phyloP scores from a whole-genome alignment of 2,888 invertebrate species.

The Sussaba pulchella region DNA sequence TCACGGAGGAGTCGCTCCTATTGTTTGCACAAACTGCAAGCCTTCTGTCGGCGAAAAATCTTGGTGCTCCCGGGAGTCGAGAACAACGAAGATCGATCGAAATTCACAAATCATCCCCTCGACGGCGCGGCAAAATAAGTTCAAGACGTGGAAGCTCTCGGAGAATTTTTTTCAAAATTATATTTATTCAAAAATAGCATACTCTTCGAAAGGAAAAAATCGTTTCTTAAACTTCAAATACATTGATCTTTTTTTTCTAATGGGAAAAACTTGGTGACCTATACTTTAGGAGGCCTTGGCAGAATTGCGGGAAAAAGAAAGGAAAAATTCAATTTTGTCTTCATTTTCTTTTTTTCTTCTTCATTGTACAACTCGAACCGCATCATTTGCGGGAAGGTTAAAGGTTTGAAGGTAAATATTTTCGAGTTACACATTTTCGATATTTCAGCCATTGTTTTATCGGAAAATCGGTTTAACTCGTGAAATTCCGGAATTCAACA shows the following conservation, averaged over 20 bases:
- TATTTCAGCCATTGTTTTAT: constrained; percentile 7
- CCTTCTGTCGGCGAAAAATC: constrained; percentile 79
- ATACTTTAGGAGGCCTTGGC: too few relatives aligned
- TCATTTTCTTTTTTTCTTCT: too few relatives aligned
- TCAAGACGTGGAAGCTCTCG: neutral
- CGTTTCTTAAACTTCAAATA: too few relatives aligned
- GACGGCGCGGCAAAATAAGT: constrained; percentile 17
- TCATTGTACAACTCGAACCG: neutral
- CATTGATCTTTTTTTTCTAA: too few relatives aligned
- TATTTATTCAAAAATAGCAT: neutral
- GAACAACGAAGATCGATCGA: constrained; percentile 6
- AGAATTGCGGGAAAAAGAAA: too few relatives aligned
- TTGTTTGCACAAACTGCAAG: constrained; percentile 78
- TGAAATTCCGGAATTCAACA: neutral
- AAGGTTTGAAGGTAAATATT: neutral
- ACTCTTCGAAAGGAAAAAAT: too few relatives aligned
- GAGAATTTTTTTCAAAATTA: neutral
- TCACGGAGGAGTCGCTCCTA: constrained; percentile 74
- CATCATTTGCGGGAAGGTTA: neutral
- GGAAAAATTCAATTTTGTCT: too few relatives aligned
- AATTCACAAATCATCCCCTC: constrained; percentile 19
- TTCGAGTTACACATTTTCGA: neutral
- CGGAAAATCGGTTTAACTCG: neutral
- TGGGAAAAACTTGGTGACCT: too few relatives aligned
- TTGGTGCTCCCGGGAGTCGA: constrained; percentile 60